Conservation (phyloP, 35 echinoderm and acorn worm genomes). For the Heliocidaris erythrogramma region DNA sequence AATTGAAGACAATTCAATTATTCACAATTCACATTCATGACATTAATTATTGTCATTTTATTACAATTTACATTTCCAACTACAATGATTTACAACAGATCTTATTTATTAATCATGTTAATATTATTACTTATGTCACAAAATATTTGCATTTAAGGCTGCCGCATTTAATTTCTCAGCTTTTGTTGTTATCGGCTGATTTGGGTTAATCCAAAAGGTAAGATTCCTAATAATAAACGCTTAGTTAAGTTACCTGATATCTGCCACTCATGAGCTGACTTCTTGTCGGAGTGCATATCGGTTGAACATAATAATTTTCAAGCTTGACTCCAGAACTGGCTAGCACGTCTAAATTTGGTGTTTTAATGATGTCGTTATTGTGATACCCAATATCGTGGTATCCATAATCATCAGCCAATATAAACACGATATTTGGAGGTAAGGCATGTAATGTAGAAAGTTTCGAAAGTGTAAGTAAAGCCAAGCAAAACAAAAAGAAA, state of each 20-base stretch:
- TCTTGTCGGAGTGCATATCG: slow-evolving; percentile 72
- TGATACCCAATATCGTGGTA: slow-evolving; percentile 78
- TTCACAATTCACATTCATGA: too few relatives aligned
- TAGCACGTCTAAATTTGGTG: slow-evolving; percentile 64
- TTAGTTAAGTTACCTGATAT: slow-evolving; percentile 65
- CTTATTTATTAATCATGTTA: too few relatives aligned
- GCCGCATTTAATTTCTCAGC: background rate
- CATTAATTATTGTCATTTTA: too few relatives aligned
- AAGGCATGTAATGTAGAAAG: background rate
- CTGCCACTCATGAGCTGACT: slow-evolving; percentile 76
- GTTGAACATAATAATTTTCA: slow-evolving; percentile 81
- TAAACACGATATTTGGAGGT: slow-evolving; percentile 70
- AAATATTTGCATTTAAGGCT: too few relatives aligned
- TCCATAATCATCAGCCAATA: slow-evolving; percentile 75
- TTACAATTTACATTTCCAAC: too few relatives aligned
- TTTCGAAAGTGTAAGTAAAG: background rate
- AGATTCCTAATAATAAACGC: too few relatives aligned
- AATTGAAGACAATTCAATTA: too few relatives aligned
- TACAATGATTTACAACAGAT: too few relatives aligned
- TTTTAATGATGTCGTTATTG: slow-evolving; percentile 52
- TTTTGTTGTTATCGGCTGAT: too few relatives aligned
- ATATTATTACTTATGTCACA: too few relatives aligned
- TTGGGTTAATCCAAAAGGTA: too few relatives aligned
- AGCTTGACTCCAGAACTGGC: slow-evolving; percentile 64
- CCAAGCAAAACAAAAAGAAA: background rate